These are phyloP conservation scores for Pterophyllum scalare DNA, from an alignment of 2,113 vertebrate species.

Conservation along the genomic window DNA sequence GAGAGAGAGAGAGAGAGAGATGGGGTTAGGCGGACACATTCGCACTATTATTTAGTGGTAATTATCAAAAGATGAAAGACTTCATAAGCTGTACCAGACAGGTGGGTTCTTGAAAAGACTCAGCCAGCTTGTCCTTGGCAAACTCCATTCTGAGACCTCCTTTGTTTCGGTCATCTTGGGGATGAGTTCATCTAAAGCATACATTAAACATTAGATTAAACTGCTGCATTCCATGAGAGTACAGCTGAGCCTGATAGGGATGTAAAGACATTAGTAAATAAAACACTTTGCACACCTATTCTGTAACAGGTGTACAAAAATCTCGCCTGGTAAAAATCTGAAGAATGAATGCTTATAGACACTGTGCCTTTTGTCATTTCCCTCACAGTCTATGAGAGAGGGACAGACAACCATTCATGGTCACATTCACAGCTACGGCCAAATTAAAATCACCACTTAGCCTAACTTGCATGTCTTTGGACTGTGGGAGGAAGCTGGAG, in stretches of 20 bases:
- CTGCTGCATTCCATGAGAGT: background rate
- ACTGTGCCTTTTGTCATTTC: background rate
- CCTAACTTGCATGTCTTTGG: background rate
- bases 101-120: conserved; percentile 82
- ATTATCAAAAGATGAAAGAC: background rate
- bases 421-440: background rate
- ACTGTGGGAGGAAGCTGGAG: background rate
- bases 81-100: conserved; percentile 81
- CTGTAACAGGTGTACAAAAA: too few relatives aligned
- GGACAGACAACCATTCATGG: background rate
- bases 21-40: background rate
- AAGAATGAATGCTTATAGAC: background rate
- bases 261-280: background rate
- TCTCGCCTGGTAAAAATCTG: too few relatives aligned
- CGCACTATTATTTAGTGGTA: background rate
- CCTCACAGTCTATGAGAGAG: background rate
- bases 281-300: background rate
- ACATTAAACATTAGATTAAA: background rate
- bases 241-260: background rate
- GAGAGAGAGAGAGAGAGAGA: background rate
- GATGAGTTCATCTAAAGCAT: conserved; percentile 73
- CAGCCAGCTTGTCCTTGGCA: conserved; percentile 79
- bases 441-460: background rate
- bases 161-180: conserved; percentile 54
- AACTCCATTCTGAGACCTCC: conserved; percentile 46